These are phyloP conservation scores for Cromileptes altivelis DNA, from an alignment of 2,113 vertebrate genomes.

Conservation along the genomic window DNA sequence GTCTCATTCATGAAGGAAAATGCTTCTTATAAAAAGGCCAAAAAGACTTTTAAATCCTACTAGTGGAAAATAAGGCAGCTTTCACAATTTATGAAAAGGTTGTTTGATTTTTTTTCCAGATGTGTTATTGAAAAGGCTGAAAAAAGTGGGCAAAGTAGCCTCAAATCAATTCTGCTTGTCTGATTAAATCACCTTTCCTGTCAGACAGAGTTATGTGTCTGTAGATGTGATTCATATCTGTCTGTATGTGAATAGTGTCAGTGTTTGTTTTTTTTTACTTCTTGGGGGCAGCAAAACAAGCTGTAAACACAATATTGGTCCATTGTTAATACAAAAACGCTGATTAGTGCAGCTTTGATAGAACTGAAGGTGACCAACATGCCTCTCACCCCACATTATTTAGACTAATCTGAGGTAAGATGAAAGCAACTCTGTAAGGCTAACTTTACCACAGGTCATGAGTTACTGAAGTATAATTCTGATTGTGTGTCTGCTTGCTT, in stretches of 20 bases:
- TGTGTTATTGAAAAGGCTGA: conserved; percentile 5
- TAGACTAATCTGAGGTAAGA: neutral
- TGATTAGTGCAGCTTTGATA: neutral
- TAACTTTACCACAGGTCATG: neutral
- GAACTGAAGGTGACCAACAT: neutral
- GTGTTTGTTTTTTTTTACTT: neutral
- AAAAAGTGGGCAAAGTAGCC: neutral
- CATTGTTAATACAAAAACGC: neutral
- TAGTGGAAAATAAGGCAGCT: conserved; percentile 1
- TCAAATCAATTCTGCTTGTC: neutral
- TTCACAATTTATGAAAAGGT: conserved; percentile 6
- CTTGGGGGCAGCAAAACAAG: neutral
- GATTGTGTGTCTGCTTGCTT: neutral
- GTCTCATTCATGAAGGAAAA: conserved; percentile 24
- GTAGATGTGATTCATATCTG: neutral
- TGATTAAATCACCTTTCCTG: conserved; percentile 4
- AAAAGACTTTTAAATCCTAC: conserved; percentile 18
- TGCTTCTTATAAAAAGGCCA: neutral
- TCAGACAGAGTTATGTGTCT: neutral
- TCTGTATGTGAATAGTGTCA: neutral
- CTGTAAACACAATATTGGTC: neutral
- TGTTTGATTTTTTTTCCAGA: conserved; percentile 5
- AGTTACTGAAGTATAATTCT: neutral
- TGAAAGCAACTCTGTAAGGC: neutral
- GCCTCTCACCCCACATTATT: neutral